Evolutionary conservation across 2,797 vertebrate species (phyloP).

Genomic region (Champsocephalus esox): DNA sequence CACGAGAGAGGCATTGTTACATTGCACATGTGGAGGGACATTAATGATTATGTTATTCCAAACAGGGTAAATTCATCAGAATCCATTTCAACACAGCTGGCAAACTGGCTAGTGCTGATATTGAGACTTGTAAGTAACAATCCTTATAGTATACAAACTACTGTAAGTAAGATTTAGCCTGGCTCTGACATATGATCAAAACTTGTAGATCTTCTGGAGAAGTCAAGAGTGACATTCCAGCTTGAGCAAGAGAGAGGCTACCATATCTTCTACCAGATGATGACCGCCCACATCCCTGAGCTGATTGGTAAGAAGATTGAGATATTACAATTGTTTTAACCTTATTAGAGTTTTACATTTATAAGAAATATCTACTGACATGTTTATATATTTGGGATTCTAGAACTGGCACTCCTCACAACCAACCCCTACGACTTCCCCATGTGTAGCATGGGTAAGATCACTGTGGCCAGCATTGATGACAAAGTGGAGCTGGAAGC

Average conservation of each 20-base stretch:
- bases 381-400: too few relatives aligned
- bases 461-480: conserved; percentile 90
- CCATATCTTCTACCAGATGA: conserved; percentile 92
- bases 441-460: conserved; percentile 90
- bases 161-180: background rate
- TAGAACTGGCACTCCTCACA: conserved; percentile 88
- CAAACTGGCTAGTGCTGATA: conserved; percentile 91
- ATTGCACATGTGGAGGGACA: background rate
- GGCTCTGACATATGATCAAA: conserved; percentile 14
- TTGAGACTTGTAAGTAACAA: conserved; percentile 89
- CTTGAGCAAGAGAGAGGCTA: conserved; percentile 90
- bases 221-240: conserved; percentile 91
- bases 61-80: conserved; percentile 88
- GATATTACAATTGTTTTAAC: background rate
- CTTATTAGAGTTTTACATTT: background rate
- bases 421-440: conserved; percentile 91
- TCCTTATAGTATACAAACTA: background rate
- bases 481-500: conserved; percentile 90
- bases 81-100: conserved; percentile 80
- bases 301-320: conserved; percentile 82
- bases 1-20: background rate
- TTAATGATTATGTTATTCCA: background rate
- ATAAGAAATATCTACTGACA: background rate
- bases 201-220: conserved; percentile 88
- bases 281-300: conserved; percentile 89